phyloP scores from a whole-genome alignment of 1,140 invertebrate genomes.

The Bursaphelenchus mucronatus region DNA sequence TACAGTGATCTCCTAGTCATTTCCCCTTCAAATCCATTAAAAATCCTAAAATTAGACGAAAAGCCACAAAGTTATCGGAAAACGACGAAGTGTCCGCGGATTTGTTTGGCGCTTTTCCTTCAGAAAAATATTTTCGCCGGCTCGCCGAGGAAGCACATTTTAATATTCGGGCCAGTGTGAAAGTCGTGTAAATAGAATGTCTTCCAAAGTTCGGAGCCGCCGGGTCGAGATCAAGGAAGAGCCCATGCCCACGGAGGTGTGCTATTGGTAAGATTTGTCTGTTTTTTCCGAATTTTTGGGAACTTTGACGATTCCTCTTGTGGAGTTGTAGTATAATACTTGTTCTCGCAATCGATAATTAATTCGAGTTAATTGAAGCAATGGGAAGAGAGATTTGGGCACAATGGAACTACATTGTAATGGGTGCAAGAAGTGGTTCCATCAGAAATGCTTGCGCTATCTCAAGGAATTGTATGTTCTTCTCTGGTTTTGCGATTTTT shows the following conservation, averaged over 20 bases:
- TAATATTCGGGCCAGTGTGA: no score
- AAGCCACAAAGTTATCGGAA: no score
- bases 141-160: no score
- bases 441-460: constrained; percentile 51
- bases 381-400: constrained; percentile 48
- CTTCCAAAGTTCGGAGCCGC: no score
- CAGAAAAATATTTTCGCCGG: no score
- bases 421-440: constrained; percentile 52
- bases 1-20: no score
- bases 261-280: constrained; percentile 26
- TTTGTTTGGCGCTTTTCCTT: no score
- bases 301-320: not conserved
- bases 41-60: no score
- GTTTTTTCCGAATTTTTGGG: not conserved
- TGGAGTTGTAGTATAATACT: not conserved
- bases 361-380: constrained; percentile 42
- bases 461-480: constrained; percentile 53
- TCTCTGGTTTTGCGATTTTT: not conserved
- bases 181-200: no score
- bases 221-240: constrained; percentile 9
- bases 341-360: not conserved
- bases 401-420: constrained; percentile 50
- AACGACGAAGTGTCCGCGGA: no score
- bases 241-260: constrained; percentile 19
- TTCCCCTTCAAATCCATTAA: no score